phyloP scores from a whole-genome alignment of 2,797 vertebrate genomes.

The Lophotriccus pileatus region DNA sequence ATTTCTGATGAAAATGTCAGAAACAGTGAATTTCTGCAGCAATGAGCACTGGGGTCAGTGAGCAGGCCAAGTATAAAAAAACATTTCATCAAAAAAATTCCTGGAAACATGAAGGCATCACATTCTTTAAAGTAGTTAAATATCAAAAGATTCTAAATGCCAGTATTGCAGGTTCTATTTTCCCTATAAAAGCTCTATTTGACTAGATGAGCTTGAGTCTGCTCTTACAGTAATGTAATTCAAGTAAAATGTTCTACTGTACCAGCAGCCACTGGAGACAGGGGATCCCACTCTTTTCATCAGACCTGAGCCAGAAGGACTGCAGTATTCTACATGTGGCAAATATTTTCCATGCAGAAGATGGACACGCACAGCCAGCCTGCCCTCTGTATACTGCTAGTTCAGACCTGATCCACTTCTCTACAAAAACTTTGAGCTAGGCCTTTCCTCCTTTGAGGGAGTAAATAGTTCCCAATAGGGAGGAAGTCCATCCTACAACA shows the following conservation, averaged over 20 bases:
- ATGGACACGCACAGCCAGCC: not conserved
- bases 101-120: not conserved
- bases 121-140: not conserved
- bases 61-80: not conserved
- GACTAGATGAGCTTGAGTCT: not conserved
- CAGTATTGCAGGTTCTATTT: not conserved
- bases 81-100: rapidly evolving
- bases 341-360: not conserved
- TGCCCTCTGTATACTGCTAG: not conserved
- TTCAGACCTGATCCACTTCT: not conserved
- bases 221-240: not conserved
- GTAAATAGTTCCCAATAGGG: not conserved
- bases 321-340: not conserved
- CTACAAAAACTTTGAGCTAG: not conserved
- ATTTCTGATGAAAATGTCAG: not conserved
- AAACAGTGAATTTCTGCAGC: not conserved
- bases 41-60: not conserved
- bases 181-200: not conserved
- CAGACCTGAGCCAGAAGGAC: not conserved
- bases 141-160: not conserved
- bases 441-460: conserved; percentile 8
- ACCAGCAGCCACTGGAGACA: not conserved
- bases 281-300: not conserved
- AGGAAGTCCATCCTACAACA: conserved; percentile 23
- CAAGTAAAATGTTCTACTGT: not conserved